These are phyloP conservation scores for Monarcha castaneiventris DNA, from an alignment of 2,113 vertebrate genomes.

Conservation along the genomic window DNA sequence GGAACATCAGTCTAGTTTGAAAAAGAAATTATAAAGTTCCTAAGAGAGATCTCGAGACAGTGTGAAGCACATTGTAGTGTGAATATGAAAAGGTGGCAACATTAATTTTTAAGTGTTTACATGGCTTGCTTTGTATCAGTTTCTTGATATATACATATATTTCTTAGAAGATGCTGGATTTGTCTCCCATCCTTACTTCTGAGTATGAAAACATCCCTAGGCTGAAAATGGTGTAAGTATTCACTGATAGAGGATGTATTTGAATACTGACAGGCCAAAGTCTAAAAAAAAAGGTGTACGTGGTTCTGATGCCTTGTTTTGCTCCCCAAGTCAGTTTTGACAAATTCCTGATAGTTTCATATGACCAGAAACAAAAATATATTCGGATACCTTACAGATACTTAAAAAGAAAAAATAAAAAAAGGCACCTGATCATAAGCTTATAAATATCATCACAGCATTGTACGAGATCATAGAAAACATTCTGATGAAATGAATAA, in stretches of 20 bases:
- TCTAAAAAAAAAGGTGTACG: neutral
- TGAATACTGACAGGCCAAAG: neutral
- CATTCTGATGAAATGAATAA: neutral
- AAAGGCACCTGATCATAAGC: rapidly evolving
- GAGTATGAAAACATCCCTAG: neutral
- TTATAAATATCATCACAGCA: neutral
- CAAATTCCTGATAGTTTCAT: neutral
- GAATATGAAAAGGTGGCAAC: neutral
- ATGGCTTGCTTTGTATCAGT: neutral
- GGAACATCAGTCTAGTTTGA: neutral
- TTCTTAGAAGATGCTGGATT: neutral
- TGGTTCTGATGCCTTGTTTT: neutral
- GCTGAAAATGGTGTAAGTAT: neutral
- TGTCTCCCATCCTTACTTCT: neutral
- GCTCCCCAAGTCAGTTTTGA: neutral
- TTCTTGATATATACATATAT: neutral
- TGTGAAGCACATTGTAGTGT: neutral
- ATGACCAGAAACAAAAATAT: neutral
- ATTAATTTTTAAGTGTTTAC: neutral
- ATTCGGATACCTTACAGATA: neutral
- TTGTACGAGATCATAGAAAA: neutral
- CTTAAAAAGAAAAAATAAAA: neutral
- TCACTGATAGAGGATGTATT: neutral
- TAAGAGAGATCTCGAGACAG: neutral
- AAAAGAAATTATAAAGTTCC: neutral